These are phyloP conservation scores for Catharus minimus DNA, from an alignment of 2,113 vertebrate genomes.

Conservation along the genomic window DNA sequence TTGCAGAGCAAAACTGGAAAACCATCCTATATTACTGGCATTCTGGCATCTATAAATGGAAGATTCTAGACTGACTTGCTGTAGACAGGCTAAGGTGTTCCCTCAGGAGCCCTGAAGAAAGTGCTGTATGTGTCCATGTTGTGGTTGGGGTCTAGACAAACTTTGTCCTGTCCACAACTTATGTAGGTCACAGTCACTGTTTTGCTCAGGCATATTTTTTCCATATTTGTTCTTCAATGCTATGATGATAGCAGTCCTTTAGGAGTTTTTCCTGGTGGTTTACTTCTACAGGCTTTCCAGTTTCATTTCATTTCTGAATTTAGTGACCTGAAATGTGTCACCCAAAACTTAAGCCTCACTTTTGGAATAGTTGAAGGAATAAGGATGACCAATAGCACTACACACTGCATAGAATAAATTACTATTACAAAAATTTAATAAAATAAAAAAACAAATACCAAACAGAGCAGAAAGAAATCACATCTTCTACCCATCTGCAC, in stretches of 20 bases:
- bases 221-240: not conserved
- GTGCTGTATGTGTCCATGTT: not conserved
- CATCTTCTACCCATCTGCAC: constrained; percentile 54
- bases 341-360: not conserved
- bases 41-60: not conserved
- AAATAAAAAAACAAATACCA: not conserved
- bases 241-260: not conserved
- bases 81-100: not conserved
- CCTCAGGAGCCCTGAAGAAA: not conserved
- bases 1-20: not conserved
- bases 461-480: constrained; percentile 65
- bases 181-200: not conserved
- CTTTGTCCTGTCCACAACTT: not conserved
- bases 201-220: not conserved
- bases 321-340: not conserved
- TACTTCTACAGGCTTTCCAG: not conserved
- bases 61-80: not conserved
- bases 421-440: not conserved
- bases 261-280: not conserved
- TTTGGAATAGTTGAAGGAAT: not conserved
- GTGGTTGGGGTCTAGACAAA: not conserved
- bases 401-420: not conserved
- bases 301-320: not conserved
- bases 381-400: not conserved
- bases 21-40: not conserved